A percentile compares a stretch with the other conserved stretches of the same genome.
Evolutionary conservation across 2,888 invertebrate species (phyloP).

Genomic region (Patella caerulea): DNA sequence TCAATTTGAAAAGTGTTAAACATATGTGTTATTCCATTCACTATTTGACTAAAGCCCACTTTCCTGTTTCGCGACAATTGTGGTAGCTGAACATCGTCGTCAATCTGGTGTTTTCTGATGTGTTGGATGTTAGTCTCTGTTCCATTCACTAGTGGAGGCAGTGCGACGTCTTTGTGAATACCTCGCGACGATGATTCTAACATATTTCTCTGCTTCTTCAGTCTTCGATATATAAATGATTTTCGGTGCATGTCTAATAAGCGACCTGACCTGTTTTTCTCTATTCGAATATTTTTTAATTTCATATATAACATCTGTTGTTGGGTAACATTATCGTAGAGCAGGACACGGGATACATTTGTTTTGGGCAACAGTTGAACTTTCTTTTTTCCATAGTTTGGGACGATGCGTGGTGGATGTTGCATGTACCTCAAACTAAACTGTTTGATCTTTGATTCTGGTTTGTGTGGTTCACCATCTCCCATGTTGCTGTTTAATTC

Average conservation of each 20-base stretch:
- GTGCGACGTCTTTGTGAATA: neutral
- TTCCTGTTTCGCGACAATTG: conserved; percentile 30
- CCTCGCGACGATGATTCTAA: neutral
- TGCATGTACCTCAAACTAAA: conserved; percentile 52
- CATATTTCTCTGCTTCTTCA: conserved; percentile 16
- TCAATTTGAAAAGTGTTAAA: conserved; percentile 37
- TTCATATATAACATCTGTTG: conserved; percentile 62
- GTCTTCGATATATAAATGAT: conserved; percentile 26
- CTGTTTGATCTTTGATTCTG: neutral
- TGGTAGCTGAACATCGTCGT: conserved; percentile 35
- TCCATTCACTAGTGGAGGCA: neutral
- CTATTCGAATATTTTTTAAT: conserved; percentile 51
- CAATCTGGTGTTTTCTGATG: neutral
- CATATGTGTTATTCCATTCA: conserved; percentile 41
- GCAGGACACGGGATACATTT: conserved; percentile 57
- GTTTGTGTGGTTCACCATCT: neutral
- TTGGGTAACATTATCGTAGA: conserved; percentile 65
- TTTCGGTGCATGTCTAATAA: conserved; percentile 52
- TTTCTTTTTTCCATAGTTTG: conserved; percentile 57
- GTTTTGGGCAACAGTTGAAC: conserved; percentile 54
- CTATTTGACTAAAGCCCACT: conserved; percentile 42
- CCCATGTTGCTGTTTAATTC: no score
- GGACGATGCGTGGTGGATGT: conserved; percentile 57
- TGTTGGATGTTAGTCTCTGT: no score
- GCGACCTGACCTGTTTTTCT: conserved; percentile 44